Conservation (phyloP, 2,797 vertebrate genomes). For the Delichon dasypus region DNA sequence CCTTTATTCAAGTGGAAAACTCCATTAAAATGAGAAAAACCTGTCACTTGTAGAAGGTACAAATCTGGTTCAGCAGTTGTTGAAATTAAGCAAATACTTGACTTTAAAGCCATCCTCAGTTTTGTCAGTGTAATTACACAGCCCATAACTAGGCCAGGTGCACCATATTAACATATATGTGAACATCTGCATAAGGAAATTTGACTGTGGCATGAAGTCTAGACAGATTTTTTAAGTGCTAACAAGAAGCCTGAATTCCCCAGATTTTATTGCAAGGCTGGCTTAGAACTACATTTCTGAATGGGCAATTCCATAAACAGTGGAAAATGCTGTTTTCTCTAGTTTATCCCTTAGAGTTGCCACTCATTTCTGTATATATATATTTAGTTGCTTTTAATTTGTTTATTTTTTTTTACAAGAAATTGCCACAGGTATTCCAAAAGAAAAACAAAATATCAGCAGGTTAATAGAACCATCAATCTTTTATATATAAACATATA, state of each 20-base stretch:
- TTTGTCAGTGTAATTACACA: background rate
- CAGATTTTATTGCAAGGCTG: background rate
- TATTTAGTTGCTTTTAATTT: background rate
- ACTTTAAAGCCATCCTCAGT: background rate
- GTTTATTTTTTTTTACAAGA: background rate
- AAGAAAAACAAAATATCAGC: background rate
- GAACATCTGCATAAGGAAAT: constrained; percentile 5
- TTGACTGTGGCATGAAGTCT: background rate
- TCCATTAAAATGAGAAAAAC: background rate
- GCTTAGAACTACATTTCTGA: background rate
- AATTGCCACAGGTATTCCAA: background rate
- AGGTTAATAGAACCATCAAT: background rate
- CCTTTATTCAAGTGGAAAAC: background rate
- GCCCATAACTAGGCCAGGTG: background rate
- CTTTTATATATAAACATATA: no score
- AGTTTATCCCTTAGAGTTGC: background rate
- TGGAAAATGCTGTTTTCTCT: background rate
- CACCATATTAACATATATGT: background rate
- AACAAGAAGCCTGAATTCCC: background rate
- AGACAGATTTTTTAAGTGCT: background rate
- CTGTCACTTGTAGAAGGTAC: background rate
- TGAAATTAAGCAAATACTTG: background rate
- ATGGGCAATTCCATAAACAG: background rate
- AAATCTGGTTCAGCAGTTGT: background rate
- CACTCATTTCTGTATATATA: background rate